A percentile compares a stretch with the other conserved stretches of the same genome.
Evolutionary conservation across 2,888 invertebrate genomes (phyloP).

Genomic region (Phrixothrix hirtus): DNA sequence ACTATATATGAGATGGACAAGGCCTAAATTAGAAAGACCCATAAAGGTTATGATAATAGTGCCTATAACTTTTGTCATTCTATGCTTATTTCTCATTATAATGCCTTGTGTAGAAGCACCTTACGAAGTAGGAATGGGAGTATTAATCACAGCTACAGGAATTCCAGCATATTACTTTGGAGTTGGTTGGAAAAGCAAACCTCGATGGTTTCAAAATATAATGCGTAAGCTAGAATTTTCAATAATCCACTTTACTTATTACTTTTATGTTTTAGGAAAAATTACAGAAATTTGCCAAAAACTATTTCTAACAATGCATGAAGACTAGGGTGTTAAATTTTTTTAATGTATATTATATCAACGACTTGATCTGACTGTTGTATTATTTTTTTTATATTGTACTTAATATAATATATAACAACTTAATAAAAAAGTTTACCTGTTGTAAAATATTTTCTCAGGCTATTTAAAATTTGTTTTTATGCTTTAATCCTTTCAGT

Average conservation of each 20-base stretch:
- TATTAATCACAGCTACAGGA: slow-evolving; percentile 78
- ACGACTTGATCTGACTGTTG: too few species aligned
- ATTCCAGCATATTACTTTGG: slow-evolving; percentile 80
- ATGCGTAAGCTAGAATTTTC: slow-evolving; percentile 62
- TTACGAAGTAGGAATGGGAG: slow-evolving; percentile 76
- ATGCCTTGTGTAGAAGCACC: slow-evolving; percentile 81
- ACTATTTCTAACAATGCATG: slow-evolving; percentile 75
- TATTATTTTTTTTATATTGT: too few species aligned
- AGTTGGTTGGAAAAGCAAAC: slow-evolving; percentile 69
- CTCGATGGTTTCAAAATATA: slow-evolving; percentile 61
- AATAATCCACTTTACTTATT: neutral
- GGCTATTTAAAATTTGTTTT: too few species aligned
- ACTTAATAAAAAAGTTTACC: too few species aligned
- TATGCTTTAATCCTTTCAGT: too few species aligned
- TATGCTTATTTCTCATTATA: slow-evolving; percentile 77
- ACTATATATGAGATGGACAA: slow-evolving; percentile 79
- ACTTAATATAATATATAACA: too few species aligned
- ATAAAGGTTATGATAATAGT: slow-evolving; percentile 73
- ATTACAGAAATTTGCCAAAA: slow-evolving; percentile 70
- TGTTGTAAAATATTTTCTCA: too few species aligned
- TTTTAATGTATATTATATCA: too few species aligned
- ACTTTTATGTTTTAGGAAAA: slow-evolving; percentile 58
- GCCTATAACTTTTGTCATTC: slow-evolving; percentile 75
- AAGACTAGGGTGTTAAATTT: slow-evolving; percentile 62
- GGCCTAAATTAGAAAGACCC: slow-evolving; percentile 78